Conservation (phyloP, 2,797 vertebrate species). For the Mionectes olivaceus region DNA sequence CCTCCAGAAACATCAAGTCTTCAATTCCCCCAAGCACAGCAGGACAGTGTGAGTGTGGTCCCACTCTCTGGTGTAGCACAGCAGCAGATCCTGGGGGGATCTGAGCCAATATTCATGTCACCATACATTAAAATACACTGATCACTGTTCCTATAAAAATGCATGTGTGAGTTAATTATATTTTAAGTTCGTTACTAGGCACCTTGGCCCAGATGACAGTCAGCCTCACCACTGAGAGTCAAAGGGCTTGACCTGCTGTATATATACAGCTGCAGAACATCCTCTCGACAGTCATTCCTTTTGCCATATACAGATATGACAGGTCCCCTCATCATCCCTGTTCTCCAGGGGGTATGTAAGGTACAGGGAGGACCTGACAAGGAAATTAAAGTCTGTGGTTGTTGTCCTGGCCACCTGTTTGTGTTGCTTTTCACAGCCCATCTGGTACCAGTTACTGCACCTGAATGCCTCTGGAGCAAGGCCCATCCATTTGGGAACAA, state of each 20-base stretch:
- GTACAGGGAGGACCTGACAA: background rate
- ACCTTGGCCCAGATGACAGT: background rate
- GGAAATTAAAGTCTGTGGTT: background rate
- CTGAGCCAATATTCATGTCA: background rate
- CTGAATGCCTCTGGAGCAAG: constrained; percentile 17
- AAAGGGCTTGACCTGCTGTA: background rate
- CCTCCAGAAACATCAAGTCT: background rate
- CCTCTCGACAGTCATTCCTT: background rate
- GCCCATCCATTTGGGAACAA: constrained; percentile 28
- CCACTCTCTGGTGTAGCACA: background rate
- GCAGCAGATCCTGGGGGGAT: background rate
- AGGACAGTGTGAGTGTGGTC: accelerated
- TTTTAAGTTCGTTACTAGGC: background rate
- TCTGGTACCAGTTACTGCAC: constrained; percentile 52
- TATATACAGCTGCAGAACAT: background rate
- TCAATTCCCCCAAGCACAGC: background rate
- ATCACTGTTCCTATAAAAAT: background rate
- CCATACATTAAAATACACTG: background rate
- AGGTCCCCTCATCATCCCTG: background rate
- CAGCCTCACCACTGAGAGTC: background rate
- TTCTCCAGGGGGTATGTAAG: background rate
- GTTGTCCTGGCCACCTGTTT: constrained; percentile 31
- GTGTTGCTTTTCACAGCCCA: constrained; percentile 25
- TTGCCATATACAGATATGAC: background rate
- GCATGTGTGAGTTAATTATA: background rate